These are phyloP conservation scores for Epirrhoe alternata DNA, from an alignment of 2,888 invertebrate species.

Conservation along the genomic window DNA sequence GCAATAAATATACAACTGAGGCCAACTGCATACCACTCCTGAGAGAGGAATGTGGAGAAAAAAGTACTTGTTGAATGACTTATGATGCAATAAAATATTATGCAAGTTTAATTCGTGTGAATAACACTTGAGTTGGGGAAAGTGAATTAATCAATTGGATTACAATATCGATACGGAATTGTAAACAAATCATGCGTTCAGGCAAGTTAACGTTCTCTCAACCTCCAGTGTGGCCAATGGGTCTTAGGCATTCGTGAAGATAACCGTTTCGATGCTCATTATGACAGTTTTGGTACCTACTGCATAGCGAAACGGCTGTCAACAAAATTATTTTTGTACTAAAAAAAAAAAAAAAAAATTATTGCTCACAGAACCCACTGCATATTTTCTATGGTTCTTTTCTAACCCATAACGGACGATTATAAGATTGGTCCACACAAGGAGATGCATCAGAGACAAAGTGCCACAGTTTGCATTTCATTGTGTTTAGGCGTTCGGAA, in stretches of 20 bases:
- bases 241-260: too few species aligned
- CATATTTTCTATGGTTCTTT: too few species aligned
- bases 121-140: neutral
- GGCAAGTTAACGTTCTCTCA: too few species aligned
- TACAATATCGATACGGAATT: neutral
- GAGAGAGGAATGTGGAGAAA: slow-evolving; percentile 37
- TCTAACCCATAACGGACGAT: neutral
- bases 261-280: too few species aligned
- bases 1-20: slow-evolving; percentile 38
- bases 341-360: too few species aligned
- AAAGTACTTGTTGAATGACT: slow-evolving; percentile 24
- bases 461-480: neutral
- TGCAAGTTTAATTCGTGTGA: slow-evolving; percentile 4
- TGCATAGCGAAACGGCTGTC: too few species aligned
- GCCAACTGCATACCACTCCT: slow-evolving; percentile 42
- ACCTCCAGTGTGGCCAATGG: too few species aligned
- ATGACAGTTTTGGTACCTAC: too few species aligned
- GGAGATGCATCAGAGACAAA: neutral
- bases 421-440: neutral
- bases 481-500: slow-evolving; percentile 18
- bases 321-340: too few species aligned
- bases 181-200: neutral
- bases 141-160: neutral
- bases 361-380: too few species aligned
- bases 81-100: slow-evolving; percentile 18